phyloP scores from a whole-genome alignment of 2,888 invertebrate species.

The Thysanoteuthis rhombus region DNA sequence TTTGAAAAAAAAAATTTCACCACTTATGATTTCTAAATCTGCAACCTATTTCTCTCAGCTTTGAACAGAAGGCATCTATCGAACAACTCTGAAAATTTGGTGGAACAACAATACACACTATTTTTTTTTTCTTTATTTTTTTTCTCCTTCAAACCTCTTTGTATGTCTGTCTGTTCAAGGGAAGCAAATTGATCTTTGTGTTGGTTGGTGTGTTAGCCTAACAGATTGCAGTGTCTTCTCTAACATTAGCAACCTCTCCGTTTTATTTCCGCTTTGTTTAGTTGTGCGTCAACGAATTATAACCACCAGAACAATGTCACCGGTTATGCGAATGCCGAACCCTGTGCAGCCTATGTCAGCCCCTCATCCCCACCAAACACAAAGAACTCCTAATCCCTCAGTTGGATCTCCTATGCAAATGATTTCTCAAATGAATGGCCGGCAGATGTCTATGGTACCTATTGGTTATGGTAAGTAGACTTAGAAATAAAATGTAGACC shows the following conservation, averaged over 20 bases:
- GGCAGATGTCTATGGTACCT: not conserved
- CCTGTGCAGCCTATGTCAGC: constrained; percentile 13
- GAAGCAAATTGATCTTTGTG: too few species aligned
- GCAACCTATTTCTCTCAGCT: too few species aligned
- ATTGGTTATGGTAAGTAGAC: constrained; percentile 14
- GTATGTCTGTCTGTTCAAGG: too few species aligned
- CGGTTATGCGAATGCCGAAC: constrained; percentile 16
- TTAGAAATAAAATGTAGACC: not conserved
- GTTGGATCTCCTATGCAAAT: constrained; percentile 19
- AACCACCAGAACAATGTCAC: not conserved
- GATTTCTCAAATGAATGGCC: constrained; percentile 17
- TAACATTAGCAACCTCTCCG: not conserved
- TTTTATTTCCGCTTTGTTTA: not conserved
- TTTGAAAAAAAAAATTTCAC: too few species aligned
- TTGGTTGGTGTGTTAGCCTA: not conserved
- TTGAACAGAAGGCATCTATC: too few species aligned
- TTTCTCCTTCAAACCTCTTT: too few species aligned
- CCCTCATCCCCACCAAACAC: constrained; percentile 24
- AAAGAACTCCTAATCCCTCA: constrained; percentile 19
- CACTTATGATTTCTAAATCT: too few species aligned
- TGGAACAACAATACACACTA: too few species aligned
- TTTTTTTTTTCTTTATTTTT: too few species aligned
- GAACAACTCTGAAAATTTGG: too few species aligned
- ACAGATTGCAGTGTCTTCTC: not conserved
- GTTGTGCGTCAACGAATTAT: constrained; percentile 28